Conservation (phyloP, 1,140 invertebrate species). For the Hirudo medicinalis region DNA sequence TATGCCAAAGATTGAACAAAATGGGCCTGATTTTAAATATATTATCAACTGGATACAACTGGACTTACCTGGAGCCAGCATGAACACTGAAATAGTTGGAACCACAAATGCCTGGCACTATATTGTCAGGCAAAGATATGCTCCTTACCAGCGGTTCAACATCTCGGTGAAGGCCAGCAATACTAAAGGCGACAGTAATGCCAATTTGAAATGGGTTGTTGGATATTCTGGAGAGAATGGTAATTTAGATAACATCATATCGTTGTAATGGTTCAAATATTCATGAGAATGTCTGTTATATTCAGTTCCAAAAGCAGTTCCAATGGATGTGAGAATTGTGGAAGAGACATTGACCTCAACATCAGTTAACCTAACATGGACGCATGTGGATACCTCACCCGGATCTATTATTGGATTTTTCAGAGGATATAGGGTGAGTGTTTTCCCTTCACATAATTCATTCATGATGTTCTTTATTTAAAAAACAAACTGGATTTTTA, state of each 20-base stretch:
- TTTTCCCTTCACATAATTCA: not conserved
- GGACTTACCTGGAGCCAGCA: constrained; percentile 44
- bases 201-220: constrained; percentile 55
- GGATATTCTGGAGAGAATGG: constrained; percentile 87
- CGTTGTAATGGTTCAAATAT: not conserved
- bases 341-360: constrained; percentile 15
- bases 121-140: constrained; percentile 62
- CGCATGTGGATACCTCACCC: constrained; percentile 18
- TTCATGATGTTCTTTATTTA: not conserved
- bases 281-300: not conserved
- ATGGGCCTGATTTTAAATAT: constrained; percentile 83
- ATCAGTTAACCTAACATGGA: constrained; percentile 17
- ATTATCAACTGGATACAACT: constrained; percentile 67
- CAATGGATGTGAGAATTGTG: constrained; percentile 1
- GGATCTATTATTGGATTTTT: constrained; percentile 20
- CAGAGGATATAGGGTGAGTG: constrained; percentile 22
- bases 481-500: not conserved
- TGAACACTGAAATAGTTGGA: constrained; percentile 22
- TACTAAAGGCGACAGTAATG: constrained; percentile 69
- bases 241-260: constrained; percentile 22
- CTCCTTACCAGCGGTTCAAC: constrained; percentile 71
- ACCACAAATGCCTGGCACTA: constrained; percentile 30
- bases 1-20: constrained; percentile 91
- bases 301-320: not conserved
- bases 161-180: constrained; percentile 88